These are phyloP conservation scores for Diglossa cyanea DNA, from an alignment of 2,797 vertebrate species.

Conservation along the genomic window DNA sequence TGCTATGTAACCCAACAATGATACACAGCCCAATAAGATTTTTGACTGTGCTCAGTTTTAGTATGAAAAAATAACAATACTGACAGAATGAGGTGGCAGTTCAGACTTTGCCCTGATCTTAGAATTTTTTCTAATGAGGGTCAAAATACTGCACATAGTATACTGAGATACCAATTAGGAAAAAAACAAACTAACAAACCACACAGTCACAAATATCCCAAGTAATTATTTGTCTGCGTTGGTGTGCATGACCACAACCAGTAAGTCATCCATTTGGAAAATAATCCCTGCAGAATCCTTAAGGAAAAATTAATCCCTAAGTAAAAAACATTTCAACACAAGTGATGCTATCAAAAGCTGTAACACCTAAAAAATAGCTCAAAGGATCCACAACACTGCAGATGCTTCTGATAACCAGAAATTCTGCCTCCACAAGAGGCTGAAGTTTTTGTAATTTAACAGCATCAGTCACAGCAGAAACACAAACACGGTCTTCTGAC, in stretches of 20 bases:
- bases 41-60: background rate
- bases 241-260: background rate
- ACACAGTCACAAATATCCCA: accelerated
- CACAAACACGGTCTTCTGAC: background rate
- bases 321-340: background rate
- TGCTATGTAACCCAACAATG: background rate
- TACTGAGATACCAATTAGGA: background rate
- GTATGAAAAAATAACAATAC: background rate
- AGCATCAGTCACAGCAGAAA: background rate
- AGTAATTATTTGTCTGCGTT: background rate
- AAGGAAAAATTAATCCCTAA: background rate
- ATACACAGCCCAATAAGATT: background rate
- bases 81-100: background rate
- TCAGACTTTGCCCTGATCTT: background rate
- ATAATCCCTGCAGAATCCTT: background rate
- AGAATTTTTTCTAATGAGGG: background rate
- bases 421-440: background rate
- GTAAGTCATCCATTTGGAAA: background rate
- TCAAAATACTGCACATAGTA: background rate
- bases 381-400: background rate
- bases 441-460: background rate
- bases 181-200: background rate
- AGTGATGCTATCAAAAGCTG: accelerated
- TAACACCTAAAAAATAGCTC: background rate
- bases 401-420: background rate